A percentile compares a stretch with the other conserved stretches of the same genome.
Evolutionary conservation across 1,140 invertebrate genomes (phyloP).

Genomic region (Nixonia krombeini): DNA sequence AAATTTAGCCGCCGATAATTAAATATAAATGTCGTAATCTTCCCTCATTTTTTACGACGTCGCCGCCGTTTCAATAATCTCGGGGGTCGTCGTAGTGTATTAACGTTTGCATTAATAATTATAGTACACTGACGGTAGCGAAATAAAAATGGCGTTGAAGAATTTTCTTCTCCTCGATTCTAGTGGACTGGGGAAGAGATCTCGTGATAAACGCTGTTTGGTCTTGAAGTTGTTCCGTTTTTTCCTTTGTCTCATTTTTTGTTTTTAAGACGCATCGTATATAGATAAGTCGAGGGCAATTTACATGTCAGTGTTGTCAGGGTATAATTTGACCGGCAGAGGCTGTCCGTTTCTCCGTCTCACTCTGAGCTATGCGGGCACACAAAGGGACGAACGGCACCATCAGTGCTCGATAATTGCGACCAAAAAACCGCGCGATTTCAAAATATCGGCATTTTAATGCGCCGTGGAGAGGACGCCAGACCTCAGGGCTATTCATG

Average conservation of each 20-base stretch:
- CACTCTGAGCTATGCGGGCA: constrained; percentile 34
- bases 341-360: constrained; percentile 47
- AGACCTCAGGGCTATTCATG: constrained; percentile 40
- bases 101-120: constrained; percentile 28
- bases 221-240: constrained; percentile 7
- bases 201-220: not conserved
- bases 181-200: too few species aligned
- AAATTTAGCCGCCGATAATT: too few species aligned
- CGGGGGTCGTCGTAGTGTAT: too few species aligned
- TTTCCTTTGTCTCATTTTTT: too few species aligned
- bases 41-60: too few species aligned
- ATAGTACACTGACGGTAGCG: not conserved
- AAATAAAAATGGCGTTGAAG: not conserved
- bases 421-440: constrained; percentile 64
- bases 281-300: constrained; percentile 63
- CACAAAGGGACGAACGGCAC: constrained; percentile 43
- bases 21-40: too few species aligned
- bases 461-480: constrained; percentile 36
- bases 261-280: constrained; percentile 45
- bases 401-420: constrained; percentile 58
- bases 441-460: constrained; percentile 65
- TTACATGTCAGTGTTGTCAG: constrained; percentile 68
- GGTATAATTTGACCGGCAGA: constrained; percentile 66
- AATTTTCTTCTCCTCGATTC: not conserved
- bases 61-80: too few species aligned